Evolutionary conservation across 92 coral and sea anemone species (phyloP), one percentile per base, ranked within the genome.

Genomic region (Epizoanthus scotinus): DNA sequence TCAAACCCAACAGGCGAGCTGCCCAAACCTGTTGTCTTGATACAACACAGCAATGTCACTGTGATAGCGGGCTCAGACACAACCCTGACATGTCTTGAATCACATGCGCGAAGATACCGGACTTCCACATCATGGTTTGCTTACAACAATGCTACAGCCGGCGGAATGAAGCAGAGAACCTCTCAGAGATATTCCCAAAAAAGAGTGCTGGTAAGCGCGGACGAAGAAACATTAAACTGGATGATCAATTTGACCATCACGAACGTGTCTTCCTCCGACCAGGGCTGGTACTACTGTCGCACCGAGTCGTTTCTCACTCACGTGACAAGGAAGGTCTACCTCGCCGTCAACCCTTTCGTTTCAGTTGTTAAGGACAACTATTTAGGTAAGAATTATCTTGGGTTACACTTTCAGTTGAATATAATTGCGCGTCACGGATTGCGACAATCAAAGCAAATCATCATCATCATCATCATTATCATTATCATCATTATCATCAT

Each of bases 241-340:
- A 22, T 59, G 68, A 29, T 75, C 9, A 59, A 75, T 31, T 59
- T 75, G 68, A 59, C 24, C 8, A 75, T 75, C 68, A 36, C 56
- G 19, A 75, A 59, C 34, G 68, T 75, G 44, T 75, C 81, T 13
- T 21, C 63, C 8, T 19, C 38, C 26, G 81, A 75, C 38, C 54
- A 42, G 54, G 81, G 81, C 0, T 75, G 81, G 81, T 75, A 75
- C 57, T 6, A 19, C 42, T 75, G 81, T 75, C 56, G 81, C 14
- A 59, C 67, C 18, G 68, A 38, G 68, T 75, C 6, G 50, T 75
- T 58, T 13, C 26, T 20, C 13, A 6, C 15, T 20, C 50, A 34
- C 29, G 81, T 75, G 54, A 21, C 67, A 3, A 52, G 81, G 9
- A 59, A 59, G 63, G 81, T 75, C 34, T 75, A n/a, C 17, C 18